phyloP scores from a whole-genome alignment of 1,140 invertebrate genomes.

The Plutomurus gul region DNA sequence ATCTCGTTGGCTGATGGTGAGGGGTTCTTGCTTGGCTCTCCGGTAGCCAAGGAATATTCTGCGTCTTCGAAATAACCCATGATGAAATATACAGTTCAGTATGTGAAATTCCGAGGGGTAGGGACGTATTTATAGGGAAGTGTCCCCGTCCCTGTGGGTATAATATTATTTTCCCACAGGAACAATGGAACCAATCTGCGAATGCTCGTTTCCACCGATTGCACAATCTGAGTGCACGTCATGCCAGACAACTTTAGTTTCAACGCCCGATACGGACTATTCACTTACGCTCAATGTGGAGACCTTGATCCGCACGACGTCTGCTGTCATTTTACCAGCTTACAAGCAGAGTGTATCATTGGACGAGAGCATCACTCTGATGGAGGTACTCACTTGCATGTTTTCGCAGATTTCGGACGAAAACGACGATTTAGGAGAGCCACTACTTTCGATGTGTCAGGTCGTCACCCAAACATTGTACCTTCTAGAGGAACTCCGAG shows the following conservation, averaged over 20 bases:
- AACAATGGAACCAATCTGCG: neutral
- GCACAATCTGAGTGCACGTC: too few species aligned
- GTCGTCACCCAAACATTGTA: neutral
- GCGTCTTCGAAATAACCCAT: too few species aligned
- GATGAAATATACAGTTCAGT: too few species aligned
- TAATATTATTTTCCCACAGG: neutral
- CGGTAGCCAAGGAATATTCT: too few species aligned
- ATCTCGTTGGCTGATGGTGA: neutral
- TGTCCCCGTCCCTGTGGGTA: neutral
- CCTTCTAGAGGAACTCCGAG: neutral
- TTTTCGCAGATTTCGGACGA: constrained; percentile 24
- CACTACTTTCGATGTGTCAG: neutral
- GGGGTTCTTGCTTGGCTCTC: too few species aligned
- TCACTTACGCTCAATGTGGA: neutral
- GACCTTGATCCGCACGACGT: neutral
- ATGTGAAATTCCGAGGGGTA: neutral
- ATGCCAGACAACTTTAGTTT: too few species aligned
- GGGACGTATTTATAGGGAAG: neutral
- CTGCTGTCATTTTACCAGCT: neutral
- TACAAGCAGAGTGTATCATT: constrained; percentile 25
- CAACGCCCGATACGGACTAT: neutral
- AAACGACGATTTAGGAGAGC: neutral
- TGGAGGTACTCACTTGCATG: constrained; percentile 21
- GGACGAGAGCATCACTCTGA: neutral
- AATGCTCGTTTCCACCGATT: too few species aligned